Conservation (phyloP, 53 echinoderm and acorn worm genomes). For the Holothuria scabra region DNA sequence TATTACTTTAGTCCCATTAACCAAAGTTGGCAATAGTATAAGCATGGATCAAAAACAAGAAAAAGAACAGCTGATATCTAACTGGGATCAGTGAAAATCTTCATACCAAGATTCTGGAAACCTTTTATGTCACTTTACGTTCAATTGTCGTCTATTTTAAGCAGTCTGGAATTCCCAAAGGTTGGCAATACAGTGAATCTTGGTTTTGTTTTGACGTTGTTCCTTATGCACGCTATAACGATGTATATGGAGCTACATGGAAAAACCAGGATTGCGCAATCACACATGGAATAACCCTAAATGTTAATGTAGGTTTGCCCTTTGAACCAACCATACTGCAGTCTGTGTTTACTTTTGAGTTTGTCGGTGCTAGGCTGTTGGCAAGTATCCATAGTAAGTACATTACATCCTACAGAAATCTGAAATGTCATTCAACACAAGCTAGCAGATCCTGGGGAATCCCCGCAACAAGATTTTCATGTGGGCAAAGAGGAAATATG, state of each 20-base stretch:
- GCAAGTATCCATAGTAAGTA: too few relatives aligned
- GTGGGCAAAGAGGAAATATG: background rate
- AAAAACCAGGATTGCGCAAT: constrained; percentile 31
- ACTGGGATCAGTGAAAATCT: too few relatives aligned
- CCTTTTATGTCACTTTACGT: too few relatives aligned
- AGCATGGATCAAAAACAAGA: too few relatives aligned
- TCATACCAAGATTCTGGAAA: too few relatives aligned
- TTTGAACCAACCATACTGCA: background rate
- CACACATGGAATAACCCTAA: constrained; percentile 1
- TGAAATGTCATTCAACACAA: background rate
- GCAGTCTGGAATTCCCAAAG: constrained; percentile 4
- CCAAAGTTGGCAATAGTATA: too few relatives aligned
- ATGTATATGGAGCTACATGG: background rate
- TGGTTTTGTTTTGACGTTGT: background rate
- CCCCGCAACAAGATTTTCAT: background rate
- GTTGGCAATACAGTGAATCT: background rate
- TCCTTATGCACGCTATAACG: background rate
- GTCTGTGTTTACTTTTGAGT: background rate
- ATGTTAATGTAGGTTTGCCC: background rate
- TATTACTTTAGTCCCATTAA: too few relatives aligned
- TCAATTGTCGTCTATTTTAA: background rate
- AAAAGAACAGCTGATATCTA: too few relatives aligned
- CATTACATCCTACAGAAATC: too few relatives aligned
- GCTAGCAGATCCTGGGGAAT: constrained; percentile 21
- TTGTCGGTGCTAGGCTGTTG: too few relatives aligned